These are phyloP conservation scores for Dasyurus viverrinus DNA, from an alignment of 2,113 vertebrate species.

Conservation along the genomic window DNA sequence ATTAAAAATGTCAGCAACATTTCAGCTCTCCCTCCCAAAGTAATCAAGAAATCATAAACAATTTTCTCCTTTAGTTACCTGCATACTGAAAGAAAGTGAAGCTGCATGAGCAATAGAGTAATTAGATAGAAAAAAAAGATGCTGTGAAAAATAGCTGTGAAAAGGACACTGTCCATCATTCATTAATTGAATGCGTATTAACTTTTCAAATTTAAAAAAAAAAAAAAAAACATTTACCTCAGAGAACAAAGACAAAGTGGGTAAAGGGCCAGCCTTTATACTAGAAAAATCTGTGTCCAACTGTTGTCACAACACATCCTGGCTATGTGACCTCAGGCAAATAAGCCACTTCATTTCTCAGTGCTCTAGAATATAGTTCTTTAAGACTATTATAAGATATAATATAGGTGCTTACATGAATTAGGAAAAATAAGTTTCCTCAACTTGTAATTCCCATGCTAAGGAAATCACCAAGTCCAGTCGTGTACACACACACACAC, in stretches of 20 bases:
- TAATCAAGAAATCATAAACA: constrained; percentile 10
- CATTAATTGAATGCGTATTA: background rate
- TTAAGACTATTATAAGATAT: background rate
- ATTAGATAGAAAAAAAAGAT: background rate
- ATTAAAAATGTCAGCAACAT: constrained; percentile 43
- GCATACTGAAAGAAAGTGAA: background rate
- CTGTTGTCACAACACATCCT: background rate
- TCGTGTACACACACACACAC: background rate
- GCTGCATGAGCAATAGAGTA: background rate
- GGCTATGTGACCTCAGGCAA: background rate
- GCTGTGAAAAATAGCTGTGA: background rate
- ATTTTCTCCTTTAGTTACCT: constrained; percentile 12
- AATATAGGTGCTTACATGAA: background rate
- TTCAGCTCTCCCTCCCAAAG: constrained; percentile 31
- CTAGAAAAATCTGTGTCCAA: background rate
- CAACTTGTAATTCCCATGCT: background rate
- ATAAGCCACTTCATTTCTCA: background rate
- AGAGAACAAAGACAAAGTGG: background rate
- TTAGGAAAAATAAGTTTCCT: background rate
- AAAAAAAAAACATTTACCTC: too few relatives aligned
- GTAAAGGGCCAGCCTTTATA: background rate
- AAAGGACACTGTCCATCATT: background rate
- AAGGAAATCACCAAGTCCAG: background rate
- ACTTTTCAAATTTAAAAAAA: constrained; percentile 15
- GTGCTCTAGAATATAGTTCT: background rate